Evolutionary conservation across 2,888 invertebrate genomes (phyloP).

Genomic region (Thera britannica): DNA sequence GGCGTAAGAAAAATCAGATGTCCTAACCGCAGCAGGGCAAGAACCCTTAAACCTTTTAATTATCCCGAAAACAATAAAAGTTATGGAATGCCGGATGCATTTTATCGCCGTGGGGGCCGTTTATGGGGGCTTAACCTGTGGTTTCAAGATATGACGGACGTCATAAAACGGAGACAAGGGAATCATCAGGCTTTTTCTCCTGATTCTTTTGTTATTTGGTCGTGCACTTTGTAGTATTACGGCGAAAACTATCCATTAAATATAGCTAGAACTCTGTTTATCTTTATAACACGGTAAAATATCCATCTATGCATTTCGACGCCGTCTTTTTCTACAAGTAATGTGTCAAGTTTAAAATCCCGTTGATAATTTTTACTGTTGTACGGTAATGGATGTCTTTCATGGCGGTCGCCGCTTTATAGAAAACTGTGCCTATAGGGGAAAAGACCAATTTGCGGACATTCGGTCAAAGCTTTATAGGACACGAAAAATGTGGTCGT

Average conservation of each 20-base stretch:
- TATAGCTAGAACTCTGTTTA: too few relatives aligned
- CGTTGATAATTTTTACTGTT: too few relatives aligned
- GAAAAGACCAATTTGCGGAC: constrained; percentile 16
- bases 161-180: constrained; percentile 4
- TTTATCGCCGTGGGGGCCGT: constrained; percentile 39
- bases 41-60: constrained; percentile 38
- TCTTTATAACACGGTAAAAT: not conserved
- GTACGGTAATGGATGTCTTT: not conserved
- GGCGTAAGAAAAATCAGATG: constrained; percentile 8
- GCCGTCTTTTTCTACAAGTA: too few relatives aligned
- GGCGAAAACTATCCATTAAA: too few relatives aligned
- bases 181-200: not conserved
- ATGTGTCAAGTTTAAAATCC: too few relatives aligned
- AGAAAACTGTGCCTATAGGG: not conserved
- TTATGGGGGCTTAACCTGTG: constrained; percentile 28
- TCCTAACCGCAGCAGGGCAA: constrained; percentile 15
- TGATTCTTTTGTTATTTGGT: too few relatives aligned
- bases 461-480: constrained; percentile 16
- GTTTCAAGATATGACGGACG: not conserved
- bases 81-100: constrained; percentile 43
- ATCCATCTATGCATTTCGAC: too few relatives aligned
- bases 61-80: constrained; percentile 43
- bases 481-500: constrained; percentile 11
- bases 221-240: too few relatives aligned
- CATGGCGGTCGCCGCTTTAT: not conserved